Base-by-base conservation (phyloP, 1,140 invertebrate genomes). In the Nomia melanderi region DNA sequence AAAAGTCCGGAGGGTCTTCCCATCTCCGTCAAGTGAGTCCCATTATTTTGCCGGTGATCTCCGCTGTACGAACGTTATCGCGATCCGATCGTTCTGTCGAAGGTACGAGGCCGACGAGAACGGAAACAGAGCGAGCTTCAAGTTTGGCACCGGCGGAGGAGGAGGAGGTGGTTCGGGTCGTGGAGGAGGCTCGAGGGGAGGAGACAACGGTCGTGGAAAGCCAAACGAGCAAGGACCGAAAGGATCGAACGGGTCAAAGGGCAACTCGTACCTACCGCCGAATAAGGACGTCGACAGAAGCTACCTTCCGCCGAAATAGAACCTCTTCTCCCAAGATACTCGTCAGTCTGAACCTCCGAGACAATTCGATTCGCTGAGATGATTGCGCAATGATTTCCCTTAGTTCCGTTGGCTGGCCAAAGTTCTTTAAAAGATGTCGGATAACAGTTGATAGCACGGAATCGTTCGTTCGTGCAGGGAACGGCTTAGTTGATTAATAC, bases 101-200 rank as follows among this genome's bases (percentile, higher is more conserved):
- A 92, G 92, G 64, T 92, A 92, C 64, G 86, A 83, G 65, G 92
- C 92, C 11, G 91, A 92, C 62, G 92, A 92, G 72, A 92, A 92
- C 59, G 92, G 92, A 6, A 91, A 90, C 25, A 79, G 85, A 57
- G 91, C 92, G 0, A 91, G 91, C 70, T 92, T 92, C 66, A 89
- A 87, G 9, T 88, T 92, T 20, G 92, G 92, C 20, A 81, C 81
- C 4, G 85, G 85, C 5, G 70, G 36, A 8, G 77, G 23, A 0
- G 9, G 20, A 9, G 57, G 65, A 20, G 70, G 59, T 4, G 1
- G 64, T 11, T 54, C 64, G 12, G 54, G 70, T 29, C n/a, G 33
- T 5, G 0, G 47, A 8, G 56, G 64, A 9, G n/a, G n/a, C n/a
- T 33, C 64, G 29, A 50, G 67, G 59, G 53, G 75, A 65, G 65